Evolutionary conservation across 1,140 invertebrate species (phyloP).

Genomic region (Anagrus nilaparvatae): DNA sequence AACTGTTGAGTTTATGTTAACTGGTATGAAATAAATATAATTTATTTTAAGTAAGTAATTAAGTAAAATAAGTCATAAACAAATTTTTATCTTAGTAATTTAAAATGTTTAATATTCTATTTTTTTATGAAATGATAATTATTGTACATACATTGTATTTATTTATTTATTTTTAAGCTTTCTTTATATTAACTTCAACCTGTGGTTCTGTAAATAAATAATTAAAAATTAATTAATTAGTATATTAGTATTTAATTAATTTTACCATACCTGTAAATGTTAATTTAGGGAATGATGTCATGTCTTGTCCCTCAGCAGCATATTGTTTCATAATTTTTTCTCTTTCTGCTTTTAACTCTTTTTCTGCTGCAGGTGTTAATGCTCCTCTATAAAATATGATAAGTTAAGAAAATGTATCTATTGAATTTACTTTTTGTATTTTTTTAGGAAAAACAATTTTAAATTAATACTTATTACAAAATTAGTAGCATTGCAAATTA

Average conservation of each 20-base stretch:
- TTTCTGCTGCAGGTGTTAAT: conserved; percentile 61
- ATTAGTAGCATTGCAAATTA: too few relatives aligned
- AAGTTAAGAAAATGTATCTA: too few relatives aligned
- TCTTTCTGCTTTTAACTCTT: conserved; percentile 64
- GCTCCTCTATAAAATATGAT: too few relatives aligned
- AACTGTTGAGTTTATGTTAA: conserved; percentile 51
- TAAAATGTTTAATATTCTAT: conserved; percentile 14
- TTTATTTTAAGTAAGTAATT: conserved; percentile 1
- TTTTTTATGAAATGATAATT: conserved; percentile 15
- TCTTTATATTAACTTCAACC: conserved; percentile 16
- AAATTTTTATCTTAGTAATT: conserved; percentile 10
- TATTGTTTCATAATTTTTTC: conserved; percentile 70
- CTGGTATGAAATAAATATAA: conserved; percentile 5
- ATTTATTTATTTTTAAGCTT: background rate
- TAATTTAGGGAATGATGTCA: conserved; percentile 80
- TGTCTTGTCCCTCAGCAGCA: conserved; percentile 64
- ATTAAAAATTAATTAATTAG: conserved; percentile 31
- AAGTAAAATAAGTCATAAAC: conserved; percentile 1
- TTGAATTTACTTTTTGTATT: background rate
- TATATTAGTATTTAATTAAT: conserved; percentile 6
- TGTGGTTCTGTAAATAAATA: conserved; percentile 26
- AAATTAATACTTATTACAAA: background rate
- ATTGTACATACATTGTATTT: too few relatives aligned
- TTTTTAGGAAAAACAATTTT: background rate
- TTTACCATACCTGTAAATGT: conserved; percentile 53